Base-by-base conservation (phyloP, 1,140 invertebrate genomes). In the Sogatella furcifera region DNA sequence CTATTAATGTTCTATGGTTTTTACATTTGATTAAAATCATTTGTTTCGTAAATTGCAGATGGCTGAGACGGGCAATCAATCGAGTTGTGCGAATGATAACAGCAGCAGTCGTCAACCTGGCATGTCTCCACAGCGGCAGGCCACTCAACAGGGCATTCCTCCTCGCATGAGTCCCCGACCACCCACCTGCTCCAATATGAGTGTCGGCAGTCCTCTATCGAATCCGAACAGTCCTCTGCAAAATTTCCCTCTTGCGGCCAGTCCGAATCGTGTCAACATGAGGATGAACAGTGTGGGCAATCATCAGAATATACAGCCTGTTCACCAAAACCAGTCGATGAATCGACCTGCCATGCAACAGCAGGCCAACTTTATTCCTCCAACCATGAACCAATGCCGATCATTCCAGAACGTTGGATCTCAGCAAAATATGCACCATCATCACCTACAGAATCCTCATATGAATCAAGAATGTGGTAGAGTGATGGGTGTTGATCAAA, bases 171-270 rank as follows among this genome's bases (percentile, higher is more conserved):
- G 31, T 41, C 58, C 34, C 14, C 15, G 46, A 31, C 58, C 34
- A 19, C 14, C 38, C 28, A 22, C 38, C 28, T 55, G 54, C 28
- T 17, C 22, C 10, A 55, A 49, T 11, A 49, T 49, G 46, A 49
- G 21, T 41, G 41, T 55, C 13, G 74, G 73, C 72, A 73, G 72
- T 60, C 74, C 73, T 41, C 57, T 75, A 13, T 70, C 75, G 72
- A 76, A 74, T 61, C 75, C 74, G 21, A 73, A 74, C 17, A 61
- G 49, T 38, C 61, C 62, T 63, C 74, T 74, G 68, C 68, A 73
- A 2, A 72, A 69, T 59, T 72, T 46, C 56, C 52, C 74, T 58
- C 73, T 73, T 57, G 73, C 74, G 65, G 74, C 73, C 72, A 77
- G 74, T 63, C 74, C 74, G 17, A 68, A 73, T 46, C 70, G 73